These are phyloP conservation scores for Epizoanthus stellaris DNA, from an alignment of 92 coral and sea anemone genomes.

Conservation along the genomic window DNA sequence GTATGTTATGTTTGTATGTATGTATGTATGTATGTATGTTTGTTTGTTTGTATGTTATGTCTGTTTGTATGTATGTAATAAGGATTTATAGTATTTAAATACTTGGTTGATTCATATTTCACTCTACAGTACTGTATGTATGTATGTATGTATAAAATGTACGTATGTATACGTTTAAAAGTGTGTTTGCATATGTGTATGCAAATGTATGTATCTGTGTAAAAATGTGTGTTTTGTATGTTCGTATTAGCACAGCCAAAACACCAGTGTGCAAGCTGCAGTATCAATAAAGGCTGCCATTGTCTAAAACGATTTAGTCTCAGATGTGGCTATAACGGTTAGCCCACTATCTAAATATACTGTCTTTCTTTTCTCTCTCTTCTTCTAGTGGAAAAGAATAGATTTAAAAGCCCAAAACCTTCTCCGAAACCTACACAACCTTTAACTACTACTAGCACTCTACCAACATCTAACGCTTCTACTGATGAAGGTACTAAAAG, in stretches of 20 bases:
- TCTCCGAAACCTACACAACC: constrained; percentile 51
- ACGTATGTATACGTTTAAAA: background rate
- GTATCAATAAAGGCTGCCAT: background rate
- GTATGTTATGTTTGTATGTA: background rate
- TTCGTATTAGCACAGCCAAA: too few species aligned
- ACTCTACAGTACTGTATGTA: background rate
- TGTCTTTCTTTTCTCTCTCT: constrained; percentile 40
- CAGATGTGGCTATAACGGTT: background rate
- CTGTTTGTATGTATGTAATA: background rate
- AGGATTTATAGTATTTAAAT: too few species aligned
- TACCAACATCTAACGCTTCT: constrained; percentile 34
- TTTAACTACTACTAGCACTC: constrained; percentile 42
- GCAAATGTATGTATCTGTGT: background rate
- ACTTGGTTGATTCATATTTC: too few species aligned
- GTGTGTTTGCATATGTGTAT: background rate
- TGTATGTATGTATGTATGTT: background rate
- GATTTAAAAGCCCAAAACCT: constrained; percentile 42
- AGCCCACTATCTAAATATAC: constrained; percentile 25
- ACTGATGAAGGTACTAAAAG: constrained; percentile 37
- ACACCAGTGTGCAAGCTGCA: background rate
- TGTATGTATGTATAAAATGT: background rate
- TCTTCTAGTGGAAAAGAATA: constrained; percentile 50
- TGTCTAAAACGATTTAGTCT: background rate
- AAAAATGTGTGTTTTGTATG: background rate
- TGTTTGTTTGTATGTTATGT: too few species aligned